These are phyloP conservation scores for Bryconaethiops microstoma DNA, from an alignment of 2,797 vertebrate species.

Conservation along the genomic window DNA sequence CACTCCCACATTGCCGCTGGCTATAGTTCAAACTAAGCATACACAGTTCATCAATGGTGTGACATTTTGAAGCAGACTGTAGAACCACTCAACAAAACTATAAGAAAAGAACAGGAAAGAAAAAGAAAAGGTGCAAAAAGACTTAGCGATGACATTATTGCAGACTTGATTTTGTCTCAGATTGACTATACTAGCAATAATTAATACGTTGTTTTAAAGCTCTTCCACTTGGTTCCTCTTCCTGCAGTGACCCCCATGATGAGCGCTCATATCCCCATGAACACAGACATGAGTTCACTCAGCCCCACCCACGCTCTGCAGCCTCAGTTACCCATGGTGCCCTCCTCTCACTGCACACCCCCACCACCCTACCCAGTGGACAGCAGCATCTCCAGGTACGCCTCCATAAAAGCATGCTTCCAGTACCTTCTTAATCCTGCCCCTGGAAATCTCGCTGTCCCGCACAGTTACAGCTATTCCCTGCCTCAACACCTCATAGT, in stretches of 20 bases:
- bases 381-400: conserved; percentile 99
- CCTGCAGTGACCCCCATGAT: conserved; percentile 95
- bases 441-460: neutral
- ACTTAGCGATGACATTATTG: neutral
- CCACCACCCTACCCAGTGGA: conserved; percentile 98
- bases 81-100: neutral
- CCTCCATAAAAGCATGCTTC: conserved; percentile 53
- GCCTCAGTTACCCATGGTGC: conserved; percentile 93
- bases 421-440: neutral
- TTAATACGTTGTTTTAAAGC: neutral
- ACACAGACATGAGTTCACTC: conserved; percentile 94
- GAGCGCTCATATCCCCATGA: conserved; percentile 95
- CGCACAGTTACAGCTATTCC: neutral
- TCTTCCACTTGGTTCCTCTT: conserved; percentile 36
- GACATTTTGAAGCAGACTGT: neutral
- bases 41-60: neutral
- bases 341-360: conserved; percentile 97
- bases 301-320: conserved; percentile 94
- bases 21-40: conserved; percentile 8
- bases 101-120: too few relatives aligned
- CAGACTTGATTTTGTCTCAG: neutral
- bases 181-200: neutral
- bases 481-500: neutral
- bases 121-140: too few relatives aligned
- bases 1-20: conserved; percentile 8